Percentiles rank a stretch among this genome's conserved stretches.
Conservation (phyloP, 2,888 invertebrate genomes). For the Trachelus iudaicus region DNA sequence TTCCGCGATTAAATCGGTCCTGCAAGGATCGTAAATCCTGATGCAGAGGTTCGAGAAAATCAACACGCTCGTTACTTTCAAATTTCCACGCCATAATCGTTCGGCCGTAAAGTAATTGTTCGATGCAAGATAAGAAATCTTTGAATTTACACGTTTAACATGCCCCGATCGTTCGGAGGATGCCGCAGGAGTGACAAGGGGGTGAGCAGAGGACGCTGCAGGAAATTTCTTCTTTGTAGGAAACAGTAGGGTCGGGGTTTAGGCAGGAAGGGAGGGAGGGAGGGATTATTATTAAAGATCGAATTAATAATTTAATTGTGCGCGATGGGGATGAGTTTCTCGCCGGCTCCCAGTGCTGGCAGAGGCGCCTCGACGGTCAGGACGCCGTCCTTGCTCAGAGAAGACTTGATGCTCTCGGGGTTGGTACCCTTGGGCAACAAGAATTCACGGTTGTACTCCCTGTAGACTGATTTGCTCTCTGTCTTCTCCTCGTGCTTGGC, state of each 20-base stretch:
- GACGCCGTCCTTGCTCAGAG: constrained; percentile 95
- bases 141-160: background rate
- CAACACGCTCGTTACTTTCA: too few species aligned
- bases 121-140: background rate
- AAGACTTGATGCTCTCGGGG: constrained; percentile 95
- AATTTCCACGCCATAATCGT: too few species aligned
- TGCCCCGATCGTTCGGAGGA: too few species aligned
- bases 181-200: background rate
- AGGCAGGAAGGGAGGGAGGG: constrained; percentile 13
- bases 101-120: too few species aligned
- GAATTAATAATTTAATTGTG: constrained; percentile 67
- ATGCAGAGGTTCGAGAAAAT: too few species aligned
- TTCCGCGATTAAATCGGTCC: too few species aligned
- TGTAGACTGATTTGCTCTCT: constrained; percentile 95
- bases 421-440: constrained; percentile 96
- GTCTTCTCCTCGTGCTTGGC: constrained; percentile 99
- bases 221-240: background rate
- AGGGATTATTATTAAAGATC: constrained; percentile 5
- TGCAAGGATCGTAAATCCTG: background rate
- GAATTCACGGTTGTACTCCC: constrained; percentile 98
- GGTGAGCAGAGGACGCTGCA: too few species aligned
- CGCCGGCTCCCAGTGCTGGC: constrained; percentile 84
- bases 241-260: background rate
- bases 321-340: constrained; percentile 86
- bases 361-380: constrained; percentile 96